Evolutionary conservation across 2,888 invertebrate genomes (phyloP).

Genomic region (Notodonta ziczac): DNA sequence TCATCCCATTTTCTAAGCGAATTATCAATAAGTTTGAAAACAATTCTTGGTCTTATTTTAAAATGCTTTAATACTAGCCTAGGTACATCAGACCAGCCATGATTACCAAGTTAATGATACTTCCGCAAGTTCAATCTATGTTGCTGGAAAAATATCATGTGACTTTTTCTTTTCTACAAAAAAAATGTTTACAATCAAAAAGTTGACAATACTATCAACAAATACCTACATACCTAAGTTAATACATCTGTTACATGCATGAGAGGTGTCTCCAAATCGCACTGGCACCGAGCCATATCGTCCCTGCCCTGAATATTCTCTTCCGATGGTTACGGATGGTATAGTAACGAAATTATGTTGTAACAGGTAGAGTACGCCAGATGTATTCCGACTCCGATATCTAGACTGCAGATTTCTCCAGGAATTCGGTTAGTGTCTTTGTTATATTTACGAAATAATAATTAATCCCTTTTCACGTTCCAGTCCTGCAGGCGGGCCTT

Average conservation of each 20-base stretch:
- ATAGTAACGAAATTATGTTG: conserved; percentile 3
- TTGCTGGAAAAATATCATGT: too few relatives aligned
- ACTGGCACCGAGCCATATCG: background rate
- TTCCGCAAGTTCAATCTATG: too few relatives aligned
- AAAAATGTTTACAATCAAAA: too few relatives aligned
- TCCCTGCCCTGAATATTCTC: background rate
- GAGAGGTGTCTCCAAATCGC: background rate
- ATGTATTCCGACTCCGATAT: background rate
- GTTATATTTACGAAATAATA: too few relatives aligned
- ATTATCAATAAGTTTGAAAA: background rate
- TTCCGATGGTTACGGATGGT: background rate
- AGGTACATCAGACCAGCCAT: too few relatives aligned
- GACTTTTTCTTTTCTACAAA: too few relatives aligned
- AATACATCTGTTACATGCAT: background rate
- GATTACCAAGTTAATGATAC: too few relatives aligned
- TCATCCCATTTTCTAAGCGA: background rate
- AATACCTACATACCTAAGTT: background rate
- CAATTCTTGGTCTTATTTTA: too few relatives aligned
- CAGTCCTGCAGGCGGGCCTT: too few relatives aligned
- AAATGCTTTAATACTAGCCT: too few relatives aligned
- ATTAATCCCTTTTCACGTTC: too few relatives aligned
- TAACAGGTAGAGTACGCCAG: conserved; percentile 4
- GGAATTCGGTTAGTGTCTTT: background rate
- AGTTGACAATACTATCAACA: too few relatives aligned
- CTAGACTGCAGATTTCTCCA: background rate